Percentiles rank a stretch among this genome's conserved stretches.
Evolutionary conservation across 2,888 invertebrate species (phyloP).

Genomic region (Dryocosmus kuriphilus): DNA sequence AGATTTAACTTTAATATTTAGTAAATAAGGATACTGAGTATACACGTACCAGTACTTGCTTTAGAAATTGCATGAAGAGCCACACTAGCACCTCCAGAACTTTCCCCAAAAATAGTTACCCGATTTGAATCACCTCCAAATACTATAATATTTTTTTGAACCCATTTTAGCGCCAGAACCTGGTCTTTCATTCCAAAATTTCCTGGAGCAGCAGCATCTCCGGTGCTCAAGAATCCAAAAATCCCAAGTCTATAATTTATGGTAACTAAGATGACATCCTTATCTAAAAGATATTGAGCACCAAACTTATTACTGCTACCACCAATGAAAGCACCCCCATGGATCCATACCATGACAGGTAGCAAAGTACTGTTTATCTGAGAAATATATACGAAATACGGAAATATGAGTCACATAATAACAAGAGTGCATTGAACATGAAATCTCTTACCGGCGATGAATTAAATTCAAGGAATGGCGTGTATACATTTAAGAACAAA

Average conservation of each 20-base stretch:
- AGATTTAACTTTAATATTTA: too few relatives aligned
- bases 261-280: background rate
- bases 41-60: background rate
- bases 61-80: slow-evolving; percentile 45
- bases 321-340: background rate
- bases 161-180: slow-evolving; percentile 48
- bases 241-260: too few relatives aligned
- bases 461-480: background rate
- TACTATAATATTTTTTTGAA: slow-evolving; percentile 44
- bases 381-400: background rate
- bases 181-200: slow-evolving; percentile 55
- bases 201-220: too few relatives aligned
- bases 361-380: background rate
- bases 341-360: slow-evolving; percentile 14
- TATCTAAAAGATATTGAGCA: background rate
- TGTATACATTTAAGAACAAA: slow-evolving; percentile 38
- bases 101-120: slow-evolving; percentile 51
- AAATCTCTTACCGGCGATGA: background rate
- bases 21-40: too few relatives aligned
- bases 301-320: background rate
- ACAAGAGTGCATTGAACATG: too few relatives aligned
- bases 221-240: too few relatives aligned
- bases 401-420: too few relatives aligned
- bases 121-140: slow-evolving; percentile 51
- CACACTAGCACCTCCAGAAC: slow-evolving; percentile 50